These are phyloP conservation scores for Papilio demoleus DNA, from an alignment of 2,888 invertebrate species.

Conservation along the genomic window DNA sequence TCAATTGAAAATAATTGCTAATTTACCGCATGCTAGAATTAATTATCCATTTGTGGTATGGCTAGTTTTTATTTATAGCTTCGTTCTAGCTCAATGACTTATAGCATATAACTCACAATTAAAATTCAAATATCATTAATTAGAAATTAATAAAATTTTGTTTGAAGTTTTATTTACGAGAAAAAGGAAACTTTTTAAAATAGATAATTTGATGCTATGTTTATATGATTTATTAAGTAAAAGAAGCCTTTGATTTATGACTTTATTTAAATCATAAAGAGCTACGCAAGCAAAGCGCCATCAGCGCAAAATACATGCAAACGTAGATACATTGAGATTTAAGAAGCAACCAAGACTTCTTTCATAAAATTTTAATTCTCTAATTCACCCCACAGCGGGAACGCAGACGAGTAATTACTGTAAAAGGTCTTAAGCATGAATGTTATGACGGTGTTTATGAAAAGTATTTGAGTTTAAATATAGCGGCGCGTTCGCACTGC, in stretches of 20 bases:
- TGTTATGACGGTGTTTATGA: constrained; percentile 82
- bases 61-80: not conserved
- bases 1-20: not conserved
- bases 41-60: constrained; percentile 10
- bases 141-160: not conserved
- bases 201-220: too few species aligned
- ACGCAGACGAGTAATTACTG: constrained; percentile 74
- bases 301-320: constrained; percentile 33
- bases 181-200: too few species aligned
- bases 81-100: not conserved
- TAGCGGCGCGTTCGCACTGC: constrained; percentile 64
- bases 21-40: constrained; percentile 5
- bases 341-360: constrained; percentile 75
- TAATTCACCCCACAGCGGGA: constrained; percentile 71
- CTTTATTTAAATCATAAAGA: constrained; percentile 15
- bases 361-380: constrained; percentile 77
- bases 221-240: too few species aligned
- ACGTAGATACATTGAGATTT: constrained; percentile 53
- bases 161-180: too few species aligned
- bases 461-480: constrained; percentile 74
- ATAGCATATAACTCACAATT: not conserved
- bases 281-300: constrained; percentile 10
- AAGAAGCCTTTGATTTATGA: too few species aligned
- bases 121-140: not conserved
- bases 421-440: constrained; percentile 82